These are phyloP conservation scores for Ormyrus nitidulus DNA, from an alignment of 2,888 invertebrate species.

Conservation along the genomic window DNA sequence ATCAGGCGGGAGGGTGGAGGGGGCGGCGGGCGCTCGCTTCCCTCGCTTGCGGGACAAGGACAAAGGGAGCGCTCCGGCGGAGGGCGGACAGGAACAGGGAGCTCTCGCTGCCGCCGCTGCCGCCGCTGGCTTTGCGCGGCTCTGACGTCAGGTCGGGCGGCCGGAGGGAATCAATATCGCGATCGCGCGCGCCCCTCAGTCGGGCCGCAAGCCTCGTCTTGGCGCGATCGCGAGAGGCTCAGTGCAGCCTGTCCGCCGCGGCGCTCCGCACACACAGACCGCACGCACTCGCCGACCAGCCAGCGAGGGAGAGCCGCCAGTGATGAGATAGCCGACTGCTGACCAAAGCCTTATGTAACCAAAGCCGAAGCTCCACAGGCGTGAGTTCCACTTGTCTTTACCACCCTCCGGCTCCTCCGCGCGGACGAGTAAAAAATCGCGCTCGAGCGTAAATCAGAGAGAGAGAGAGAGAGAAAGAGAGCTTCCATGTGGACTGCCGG, in stretches of 20 bases:
- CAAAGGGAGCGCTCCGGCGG: not conserved
- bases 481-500: no score
- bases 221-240: slow-evolving; percentile 57
- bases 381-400: no score
- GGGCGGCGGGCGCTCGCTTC: not conserved
- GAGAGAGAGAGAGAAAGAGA: no score
- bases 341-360: no score
- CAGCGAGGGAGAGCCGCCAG: not conserved
- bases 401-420: no score
- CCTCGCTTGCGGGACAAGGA: not conserved
- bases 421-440: no score
- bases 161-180: slow-evolving; percentile 68
- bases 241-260: slow-evolving; percentile 72
- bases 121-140: not conserved
- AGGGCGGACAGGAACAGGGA: not conserved
- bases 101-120: not conserved
- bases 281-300: no score
- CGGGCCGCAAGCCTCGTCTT: slow-evolving; percentile 57
- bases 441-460: no score
- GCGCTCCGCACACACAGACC: slow-evolving; percentile 1
- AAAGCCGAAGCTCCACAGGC: no score
- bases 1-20: slow-evolving; percentile 21
- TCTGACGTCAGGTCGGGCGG: slow-evolving; percentile 40
- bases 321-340: not conserved
- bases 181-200: slow-evolving; percentile 65